Conservation (phyloP, 2,888 invertebrate genomes). For the Sinelater perroti region DNA sequence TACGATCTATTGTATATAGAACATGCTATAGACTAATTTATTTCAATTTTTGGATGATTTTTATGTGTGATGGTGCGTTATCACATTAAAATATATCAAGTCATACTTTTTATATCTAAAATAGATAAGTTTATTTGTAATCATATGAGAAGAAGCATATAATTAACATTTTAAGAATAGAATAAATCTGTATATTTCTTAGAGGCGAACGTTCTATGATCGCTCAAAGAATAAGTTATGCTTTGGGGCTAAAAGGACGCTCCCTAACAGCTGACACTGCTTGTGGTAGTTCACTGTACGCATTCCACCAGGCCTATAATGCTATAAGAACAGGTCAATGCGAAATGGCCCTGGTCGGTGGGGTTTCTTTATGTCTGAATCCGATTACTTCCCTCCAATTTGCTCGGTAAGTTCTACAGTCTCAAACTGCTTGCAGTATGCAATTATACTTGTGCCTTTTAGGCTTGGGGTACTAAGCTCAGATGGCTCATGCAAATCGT, state of each 20-base stretch:
- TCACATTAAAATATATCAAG: too few species aligned
- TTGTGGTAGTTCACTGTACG: conserved; percentile 90
- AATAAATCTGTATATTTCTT: neutral
- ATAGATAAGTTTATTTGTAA: too few species aligned
- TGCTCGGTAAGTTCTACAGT: conserved; percentile 71
- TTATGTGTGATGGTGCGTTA: too few species aligned
- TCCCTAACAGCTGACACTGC: conserved; percentile 91
- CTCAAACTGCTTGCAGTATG: neutral
- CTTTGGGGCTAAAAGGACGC: conserved; percentile 89
- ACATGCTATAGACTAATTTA: too few species aligned
- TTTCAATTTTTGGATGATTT: too few species aligned
- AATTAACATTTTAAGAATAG: too few species aligned
- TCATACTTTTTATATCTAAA: too few species aligned
- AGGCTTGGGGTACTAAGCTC: conserved; percentile 79
- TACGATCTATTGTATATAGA: too few species aligned
- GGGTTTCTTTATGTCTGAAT: conserved; percentile 82
- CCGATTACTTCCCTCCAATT: conserved; percentile 89
- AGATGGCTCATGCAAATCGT: conserved; percentile 89
- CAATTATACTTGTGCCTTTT: too few species aligned
- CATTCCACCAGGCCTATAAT: conserved; percentile 84
- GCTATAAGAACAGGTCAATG: conserved; percentile 82
- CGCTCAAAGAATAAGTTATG: conserved; percentile 89
- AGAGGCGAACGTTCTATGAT: conserved; percentile 84
- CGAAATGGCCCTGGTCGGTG: conserved; percentile 88
- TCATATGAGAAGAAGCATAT: too few species aligned